Conservation (phyloP, 2,797 vertebrate genomes). For the Paramormyrops hopkinsi region DNA sequence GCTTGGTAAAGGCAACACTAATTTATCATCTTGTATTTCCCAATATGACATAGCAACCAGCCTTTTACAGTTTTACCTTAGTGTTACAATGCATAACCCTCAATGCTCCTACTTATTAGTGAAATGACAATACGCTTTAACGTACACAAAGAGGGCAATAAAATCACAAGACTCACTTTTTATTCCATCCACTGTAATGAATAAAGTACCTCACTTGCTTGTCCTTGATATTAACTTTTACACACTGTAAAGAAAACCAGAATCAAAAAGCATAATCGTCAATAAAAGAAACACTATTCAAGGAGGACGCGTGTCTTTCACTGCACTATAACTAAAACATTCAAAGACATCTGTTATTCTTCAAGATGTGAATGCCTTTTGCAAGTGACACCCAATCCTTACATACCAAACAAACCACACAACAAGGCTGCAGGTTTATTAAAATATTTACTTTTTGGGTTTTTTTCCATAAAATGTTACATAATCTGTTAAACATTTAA, state of each 20-base stretch:
- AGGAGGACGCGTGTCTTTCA: not conserved
- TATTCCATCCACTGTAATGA: conserved; percentile 99
- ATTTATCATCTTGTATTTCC: not conserved
- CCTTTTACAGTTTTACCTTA: not conserved
- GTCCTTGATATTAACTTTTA: conserved; percentile 97
- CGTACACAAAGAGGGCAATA: not conserved
- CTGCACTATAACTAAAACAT: not conserved
- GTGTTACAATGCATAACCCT: not conserved
- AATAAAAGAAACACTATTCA: not conserved
- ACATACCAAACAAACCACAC: not conserved
- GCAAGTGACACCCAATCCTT: not conserved
- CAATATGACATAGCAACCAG: not conserved
- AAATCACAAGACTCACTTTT: conserved; percentile 79
- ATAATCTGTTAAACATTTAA: not conserved
- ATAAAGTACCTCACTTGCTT: conserved; percentile 99
- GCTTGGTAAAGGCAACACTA: not conserved
- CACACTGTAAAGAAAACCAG: conserved; percentile 73
- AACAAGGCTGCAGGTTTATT: not conserved
- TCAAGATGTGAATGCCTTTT: not conserved
- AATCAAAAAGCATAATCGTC: not conserved
- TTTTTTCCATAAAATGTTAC: not conserved
- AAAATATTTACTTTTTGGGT: not conserved
- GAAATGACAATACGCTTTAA: not conserved
- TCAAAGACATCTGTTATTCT: not conserved
- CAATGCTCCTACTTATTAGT: not conserved